Conservation (phyloP, 2,888 invertebrate genomes). For the Dolomedes plantarius region DNA sequence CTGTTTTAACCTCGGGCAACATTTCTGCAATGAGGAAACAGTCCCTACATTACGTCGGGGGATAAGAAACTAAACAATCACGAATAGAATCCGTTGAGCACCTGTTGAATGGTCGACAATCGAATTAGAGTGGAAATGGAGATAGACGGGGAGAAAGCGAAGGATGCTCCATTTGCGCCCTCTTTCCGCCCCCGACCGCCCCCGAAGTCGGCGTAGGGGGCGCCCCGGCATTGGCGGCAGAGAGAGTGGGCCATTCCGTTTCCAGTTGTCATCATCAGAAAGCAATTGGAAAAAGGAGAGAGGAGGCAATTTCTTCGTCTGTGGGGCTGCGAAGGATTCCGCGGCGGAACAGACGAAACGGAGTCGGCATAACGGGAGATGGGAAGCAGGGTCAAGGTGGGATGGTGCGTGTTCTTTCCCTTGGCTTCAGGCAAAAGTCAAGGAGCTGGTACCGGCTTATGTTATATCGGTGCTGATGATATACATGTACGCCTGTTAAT, state of each 20-base stretch:
- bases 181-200: slow-evolving; percentile 16
- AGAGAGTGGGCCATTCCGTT: slow-evolving; percentile 12
- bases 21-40: slow-evolving; percentile 19
- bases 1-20: too few species aligned
- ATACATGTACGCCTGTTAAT: too few species aligned
- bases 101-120: slow-evolving; percentile 70
- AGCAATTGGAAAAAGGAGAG: slow-evolving; percentile 41
- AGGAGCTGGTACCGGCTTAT: too few species aligned
- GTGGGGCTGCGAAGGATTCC: background rate
- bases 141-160: slow-evolving; percentile 19
- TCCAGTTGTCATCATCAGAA: slow-evolving; percentile 48
- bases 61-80: slow-evolving; percentile 39
- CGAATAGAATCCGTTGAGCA: slow-evolving; percentile 44
- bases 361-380: background rate
- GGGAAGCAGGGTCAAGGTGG: too few species aligned
- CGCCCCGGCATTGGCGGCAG: slow-evolving; percentile 56
- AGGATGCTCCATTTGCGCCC: slow-evolving; percentile 28
- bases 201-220: slow-evolving; percentile 32
- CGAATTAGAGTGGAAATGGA: slow-evolving; percentile 70
- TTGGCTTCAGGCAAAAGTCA: too few species aligned
- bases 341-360: background rate
- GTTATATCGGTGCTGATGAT: too few species aligned
- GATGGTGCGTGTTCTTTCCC: too few species aligned
- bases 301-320: slow-evolving; percentile 55
- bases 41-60: slow-evolving; percentile 10